Evolutionary conservation across 53 echinoderm and acorn worm genomes (phyloP), one percentile per base, ranked within the genome.

Genomic region (Mesocentrotus franciscanus): DNA sequence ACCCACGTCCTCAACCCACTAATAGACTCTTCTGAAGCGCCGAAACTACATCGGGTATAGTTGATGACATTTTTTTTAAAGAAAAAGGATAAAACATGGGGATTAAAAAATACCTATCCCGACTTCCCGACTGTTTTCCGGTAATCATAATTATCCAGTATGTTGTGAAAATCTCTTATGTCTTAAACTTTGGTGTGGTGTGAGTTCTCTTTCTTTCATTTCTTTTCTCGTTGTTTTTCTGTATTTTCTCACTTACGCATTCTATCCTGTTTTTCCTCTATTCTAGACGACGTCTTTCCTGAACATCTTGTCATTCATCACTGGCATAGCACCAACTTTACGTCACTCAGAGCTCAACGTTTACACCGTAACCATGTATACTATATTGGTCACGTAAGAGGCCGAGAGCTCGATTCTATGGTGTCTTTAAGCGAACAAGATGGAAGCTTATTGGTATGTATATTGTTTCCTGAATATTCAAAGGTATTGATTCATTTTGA

Each of bases 331-430:
- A 70, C 10, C 34, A 66, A 66, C 35, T 39, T 17, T 17, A 61
- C 92, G 70, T 92, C 92, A 30, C 70, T 68, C 68, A 60, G 92
- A 24, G 92, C 92, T 17, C 92, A 92, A 64, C 90, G 90, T 58
- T 60, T 61, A 33, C 60, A 92, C 24, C 35, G 92, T 62, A 6
- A 81, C 42, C 81, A 81, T 81, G 22, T 42, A 17, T 62, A 34
- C 62, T 92, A 18, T 35, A 10, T 9, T 17, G 92, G 92, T 64
- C 62, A 92, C 92, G 92, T 92, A 20, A 92, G 24, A 11, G 92
- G 92, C 1, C 16, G 20, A 15, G 39, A 92, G 12, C 27, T 30
- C 29, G 42, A 81, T 18, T 90, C 90, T 60, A 30, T 60, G 60
- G 90, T 90, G 29, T 49, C 70, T 16, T 61, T 92, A 12, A 92